Evolutionary conservation across 2,113 vertebrate genomes (phyloP).

Genomic region (Protomyctophum bolini): DNA sequence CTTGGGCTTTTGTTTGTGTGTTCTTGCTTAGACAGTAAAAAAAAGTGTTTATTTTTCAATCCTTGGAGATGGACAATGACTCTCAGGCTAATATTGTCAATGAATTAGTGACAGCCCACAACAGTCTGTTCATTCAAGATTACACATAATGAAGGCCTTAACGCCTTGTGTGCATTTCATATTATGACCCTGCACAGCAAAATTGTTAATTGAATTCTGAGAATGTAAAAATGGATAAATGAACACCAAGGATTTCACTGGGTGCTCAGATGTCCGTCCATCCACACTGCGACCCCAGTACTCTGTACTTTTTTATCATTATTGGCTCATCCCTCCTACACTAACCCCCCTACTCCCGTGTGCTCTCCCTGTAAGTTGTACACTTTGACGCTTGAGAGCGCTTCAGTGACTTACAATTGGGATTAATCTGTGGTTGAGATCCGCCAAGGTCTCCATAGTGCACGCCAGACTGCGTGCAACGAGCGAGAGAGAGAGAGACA

Average conservation of each 20-base stretch:
- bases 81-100: slow-evolving; percentile 3
- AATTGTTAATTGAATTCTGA: no score
- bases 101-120: slow-evolving; percentile 14
- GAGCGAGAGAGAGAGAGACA: slow-evolving; percentile 18
- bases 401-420: slow-evolving; percentile 67
- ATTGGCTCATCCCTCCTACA: slow-evolving; percentile 16
- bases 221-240: no score
- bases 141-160: slow-evolving; percentile 6
- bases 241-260: no score
- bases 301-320: slow-evolving; percentile 39
- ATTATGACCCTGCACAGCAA: not conserved
- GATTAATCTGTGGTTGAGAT: slow-evolving; percentile 69
- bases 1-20: no score
- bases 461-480: slow-evolving; percentile 8
- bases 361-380: slow-evolving; percentile 53
- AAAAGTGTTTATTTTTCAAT: no score
- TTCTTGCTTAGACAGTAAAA: no score
- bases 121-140: slow-evolving; percentile 35
- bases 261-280: slow-evolving; percentile 26
- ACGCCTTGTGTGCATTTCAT: slow-evolving; percentile 8
- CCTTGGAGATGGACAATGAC: not conserved
- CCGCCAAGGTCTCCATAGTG: slow-evolving; percentile 58
- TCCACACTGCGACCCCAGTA: slow-evolving; percentile 33
- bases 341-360: slow-evolving; percentile 11
- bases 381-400: slow-evolving; percentile 65